phyloP scores from a whole-genome alignment of 2,797 vertebrate genomes.

The Borostomias antarcticus region DNA sequence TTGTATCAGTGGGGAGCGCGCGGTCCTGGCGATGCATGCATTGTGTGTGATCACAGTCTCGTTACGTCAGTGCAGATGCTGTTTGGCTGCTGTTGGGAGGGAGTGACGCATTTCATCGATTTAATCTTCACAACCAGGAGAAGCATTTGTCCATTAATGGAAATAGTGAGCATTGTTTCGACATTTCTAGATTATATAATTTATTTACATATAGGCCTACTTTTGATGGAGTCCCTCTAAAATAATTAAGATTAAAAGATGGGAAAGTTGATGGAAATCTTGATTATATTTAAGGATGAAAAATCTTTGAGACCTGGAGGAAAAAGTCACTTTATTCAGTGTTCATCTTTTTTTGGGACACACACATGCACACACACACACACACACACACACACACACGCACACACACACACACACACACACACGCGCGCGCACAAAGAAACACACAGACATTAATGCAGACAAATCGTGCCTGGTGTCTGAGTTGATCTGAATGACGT shows the following conservation, averaged over 20 bases:
- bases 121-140: conserved; percentile 40
- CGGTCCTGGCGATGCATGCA: not conserved
- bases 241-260: too few species aligned
- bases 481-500: conserved; percentile 21
- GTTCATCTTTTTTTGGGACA: conserved; percentile 27
- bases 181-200: conserved; percentile 46
- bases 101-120: conserved; percentile 38
- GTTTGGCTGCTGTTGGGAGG: conserved; percentile 29
- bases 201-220: too few species aligned
- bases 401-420: not conserved
- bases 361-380: conserved; percentile 12
- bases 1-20: not conserved
- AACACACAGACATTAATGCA: not conserved
- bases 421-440: not conserved
- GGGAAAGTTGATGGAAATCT: too few species aligned
- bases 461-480: conserved; percentile 19
- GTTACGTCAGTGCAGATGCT: conserved; percentile 7
- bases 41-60: not conserved
- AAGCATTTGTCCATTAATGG: conserved; percentile 48
- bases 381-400: conserved; percentile 10
- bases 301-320: too few species aligned
- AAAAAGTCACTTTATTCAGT: conserved; percentile 19
- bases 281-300: too few species aligned
- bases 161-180: conserved; percentile 29
- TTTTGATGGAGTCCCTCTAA: too few species aligned